phyloP scores from a whole-genome alignment of 1,140 invertebrate species.

The Anthonomus grandis region DNA sequence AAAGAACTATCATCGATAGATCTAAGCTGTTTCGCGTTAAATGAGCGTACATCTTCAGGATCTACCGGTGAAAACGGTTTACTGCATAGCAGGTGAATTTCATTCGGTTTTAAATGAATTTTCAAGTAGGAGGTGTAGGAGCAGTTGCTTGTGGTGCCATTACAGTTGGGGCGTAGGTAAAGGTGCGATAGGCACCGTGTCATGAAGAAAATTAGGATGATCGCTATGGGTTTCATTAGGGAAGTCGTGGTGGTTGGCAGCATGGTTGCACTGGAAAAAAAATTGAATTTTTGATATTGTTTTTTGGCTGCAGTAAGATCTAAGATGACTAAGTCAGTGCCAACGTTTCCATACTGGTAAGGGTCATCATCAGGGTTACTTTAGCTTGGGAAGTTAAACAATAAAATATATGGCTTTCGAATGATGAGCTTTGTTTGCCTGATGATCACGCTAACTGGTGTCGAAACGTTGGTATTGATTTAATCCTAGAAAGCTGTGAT shows the following conservation, averaged over 20 bases:
- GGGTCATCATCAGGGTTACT: too few relatives aligned
- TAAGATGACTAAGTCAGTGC: too few relatives aligned
- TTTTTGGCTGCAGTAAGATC: too few relatives aligned
- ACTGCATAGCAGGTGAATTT: conserved; percentile 2
- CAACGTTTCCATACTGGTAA: too few relatives aligned
- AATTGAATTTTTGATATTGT: background rate
- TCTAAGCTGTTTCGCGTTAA: conserved; percentile 6
- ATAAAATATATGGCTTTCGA: too few relatives aligned
- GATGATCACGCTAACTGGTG: too few relatives aligned
- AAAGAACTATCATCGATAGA: conserved; percentile 3
- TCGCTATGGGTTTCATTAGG: background rate
- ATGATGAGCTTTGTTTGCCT: too few relatives aligned
- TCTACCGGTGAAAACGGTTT: background rate
- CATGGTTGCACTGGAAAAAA: background rate
- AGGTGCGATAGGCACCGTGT: background rate
- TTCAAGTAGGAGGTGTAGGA: background rate
- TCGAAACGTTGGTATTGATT: too few relatives aligned
- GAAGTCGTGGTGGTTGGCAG: background rate
- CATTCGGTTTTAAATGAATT: background rate
- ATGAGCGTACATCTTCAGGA: background rate
- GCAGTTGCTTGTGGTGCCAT: background rate
- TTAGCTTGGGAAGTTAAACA: too few relatives aligned
- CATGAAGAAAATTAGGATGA: background rate
- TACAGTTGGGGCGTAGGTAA: background rate
- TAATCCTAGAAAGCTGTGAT: too few relatives aligned